A percentile compares a stretch with the other conserved stretches of the same genome.
Evolutionary conservation across 1,140 invertebrate species (phyloP).

Genomic region (Pseudobourletiella spinata): DNA sequence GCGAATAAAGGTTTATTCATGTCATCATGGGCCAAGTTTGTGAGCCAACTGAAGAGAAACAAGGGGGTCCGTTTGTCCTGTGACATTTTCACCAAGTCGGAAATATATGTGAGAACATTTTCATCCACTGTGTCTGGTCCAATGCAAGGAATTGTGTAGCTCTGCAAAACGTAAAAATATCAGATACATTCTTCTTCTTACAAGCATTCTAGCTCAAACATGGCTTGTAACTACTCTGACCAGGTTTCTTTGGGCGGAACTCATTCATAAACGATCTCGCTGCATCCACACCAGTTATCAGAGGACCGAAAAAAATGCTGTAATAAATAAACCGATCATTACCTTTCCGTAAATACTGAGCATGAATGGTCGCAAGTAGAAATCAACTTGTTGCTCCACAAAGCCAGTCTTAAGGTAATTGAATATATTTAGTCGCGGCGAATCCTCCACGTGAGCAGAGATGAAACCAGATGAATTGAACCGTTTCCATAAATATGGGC

Average conservation of each 20-base stretch:
- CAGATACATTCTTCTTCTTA: neutral
- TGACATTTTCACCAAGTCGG: conserved; percentile 4
- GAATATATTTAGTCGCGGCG: conserved; percentile 39
- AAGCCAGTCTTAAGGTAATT: conserved; percentile 74
- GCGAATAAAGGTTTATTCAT: conserved; percentile 7
- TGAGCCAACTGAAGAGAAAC: conserved; percentile 22
- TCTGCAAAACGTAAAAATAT: neutral
- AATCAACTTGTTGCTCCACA: conserved; percentile 65
- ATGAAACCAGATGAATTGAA: conserved; percentile 39
- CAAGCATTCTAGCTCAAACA: neutral
- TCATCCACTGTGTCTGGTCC: conserved; percentile 18
- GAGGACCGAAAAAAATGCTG: no score
- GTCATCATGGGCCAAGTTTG: conserved; percentile 15
- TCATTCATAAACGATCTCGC: neutral
- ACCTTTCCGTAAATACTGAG: conserved; percentile 38
- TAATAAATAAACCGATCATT: neutral
- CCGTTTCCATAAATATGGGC: conserved; percentile 42
- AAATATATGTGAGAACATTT: conserved; percentile 15
- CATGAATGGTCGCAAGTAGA: conserved; percentile 65
- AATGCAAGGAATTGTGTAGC: conserved; percentile 15
- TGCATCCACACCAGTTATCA: neutral
- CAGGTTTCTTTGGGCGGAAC: neutral
- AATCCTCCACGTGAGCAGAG: conserved; percentile 42
- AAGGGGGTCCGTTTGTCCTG: neutral
- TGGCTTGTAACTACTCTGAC: neutral